Percentiles rank a stretch among this genome's conserved stretches.
Conservation (phyloP, 2,888 invertebrate species). For the Amaurobius ferox region DNA sequence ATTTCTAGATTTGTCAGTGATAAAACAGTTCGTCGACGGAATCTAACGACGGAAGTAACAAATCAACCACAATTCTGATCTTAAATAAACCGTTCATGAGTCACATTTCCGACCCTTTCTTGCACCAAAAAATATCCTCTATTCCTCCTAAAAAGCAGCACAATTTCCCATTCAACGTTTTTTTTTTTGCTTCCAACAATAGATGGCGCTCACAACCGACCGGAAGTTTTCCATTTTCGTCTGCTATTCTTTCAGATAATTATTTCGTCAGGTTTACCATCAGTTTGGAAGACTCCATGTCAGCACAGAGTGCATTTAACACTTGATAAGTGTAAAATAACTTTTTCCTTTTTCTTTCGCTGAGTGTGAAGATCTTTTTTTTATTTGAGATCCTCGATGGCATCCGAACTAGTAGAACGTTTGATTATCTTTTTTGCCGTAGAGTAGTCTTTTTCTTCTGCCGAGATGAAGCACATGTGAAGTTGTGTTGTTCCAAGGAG, state of each 20-base stretch:
- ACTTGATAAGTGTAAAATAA: constrained; percentile 16
- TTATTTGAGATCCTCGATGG: neutral
- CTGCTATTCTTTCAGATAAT: constrained; percentile 11
- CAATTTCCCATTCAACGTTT: neutral
- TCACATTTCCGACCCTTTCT: neutral
- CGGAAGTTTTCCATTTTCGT: constrained; percentile 5
- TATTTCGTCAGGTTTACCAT: neutral
- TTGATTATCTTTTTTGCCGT: neutral
- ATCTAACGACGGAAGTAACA: neutral
- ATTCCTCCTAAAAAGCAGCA: neutral
- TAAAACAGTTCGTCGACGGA: neutral
- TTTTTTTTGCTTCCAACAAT: neutral
- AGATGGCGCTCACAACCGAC: neutral
- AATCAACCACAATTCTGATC: neutral
- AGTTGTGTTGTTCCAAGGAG: neutral
- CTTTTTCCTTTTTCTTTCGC: neutral
- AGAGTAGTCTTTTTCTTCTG: neutral
- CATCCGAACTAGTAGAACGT: neutral
- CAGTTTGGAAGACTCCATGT: neutral
- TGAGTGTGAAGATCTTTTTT: neutral
- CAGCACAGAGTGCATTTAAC: neutral
- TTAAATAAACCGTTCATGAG: neutral
- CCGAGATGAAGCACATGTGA: neutral
- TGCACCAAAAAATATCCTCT: neutral
- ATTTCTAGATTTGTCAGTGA: too few species aligned